Percentiles rank a stretch among this genome's conserved stretches.
Evolutionary conservation across 1,140 invertebrate species (phyloP).

Genomic region (Bradysia coprophila): DNA sequence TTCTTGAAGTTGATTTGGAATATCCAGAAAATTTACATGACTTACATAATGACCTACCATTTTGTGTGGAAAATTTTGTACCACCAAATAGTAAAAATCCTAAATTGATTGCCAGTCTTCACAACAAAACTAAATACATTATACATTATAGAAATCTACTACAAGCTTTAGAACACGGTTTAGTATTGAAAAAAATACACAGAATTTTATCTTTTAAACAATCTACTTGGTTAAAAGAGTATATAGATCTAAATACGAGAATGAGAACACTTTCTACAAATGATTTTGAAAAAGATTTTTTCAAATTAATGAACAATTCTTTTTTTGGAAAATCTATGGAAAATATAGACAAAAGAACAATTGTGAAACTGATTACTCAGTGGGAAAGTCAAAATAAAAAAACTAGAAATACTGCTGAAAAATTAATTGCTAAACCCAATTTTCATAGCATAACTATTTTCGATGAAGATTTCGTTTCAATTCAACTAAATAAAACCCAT

Average conservation of each 20-base stretch:
- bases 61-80: conserved; percentile 21
- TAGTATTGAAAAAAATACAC: conserved; percentile 28
- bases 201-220: conserved; percentile 30
- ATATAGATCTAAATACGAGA: conserved; percentile 26
- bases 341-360: conserved; percentile 24
- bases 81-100: conserved; percentile 7
- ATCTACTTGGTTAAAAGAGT: conserved; percentile 25
- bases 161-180: conserved; percentile 25
- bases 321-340: conserved; percentile 29
- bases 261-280: conserved; percentile 18
- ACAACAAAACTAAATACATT: conserved; percentile 24
- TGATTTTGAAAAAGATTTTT: conserved; percentile 31
- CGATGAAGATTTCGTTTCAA: conserved; percentile 18
- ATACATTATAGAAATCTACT: conserved; percentile 29
- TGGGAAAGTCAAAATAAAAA: too few species aligned
- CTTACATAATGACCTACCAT: conserved; percentile 28
- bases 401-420: conserved; percentile 13
- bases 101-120: conserved; percentile 20
- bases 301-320: conserved; percentile 28
- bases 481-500: conserved; percentile 17
- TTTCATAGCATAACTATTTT: conserved; percentile 19
- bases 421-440: conserved; percentile 20
- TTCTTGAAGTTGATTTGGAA: conserved; percentile 28
- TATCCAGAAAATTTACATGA: conserved; percentile 27
- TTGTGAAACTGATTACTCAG: conserved; percentile 19